These are phyloP conservation scores for Callimorpha dominula DNA, from an alignment of 2,888 invertebrate species.

Conservation along the genomic window DNA sequence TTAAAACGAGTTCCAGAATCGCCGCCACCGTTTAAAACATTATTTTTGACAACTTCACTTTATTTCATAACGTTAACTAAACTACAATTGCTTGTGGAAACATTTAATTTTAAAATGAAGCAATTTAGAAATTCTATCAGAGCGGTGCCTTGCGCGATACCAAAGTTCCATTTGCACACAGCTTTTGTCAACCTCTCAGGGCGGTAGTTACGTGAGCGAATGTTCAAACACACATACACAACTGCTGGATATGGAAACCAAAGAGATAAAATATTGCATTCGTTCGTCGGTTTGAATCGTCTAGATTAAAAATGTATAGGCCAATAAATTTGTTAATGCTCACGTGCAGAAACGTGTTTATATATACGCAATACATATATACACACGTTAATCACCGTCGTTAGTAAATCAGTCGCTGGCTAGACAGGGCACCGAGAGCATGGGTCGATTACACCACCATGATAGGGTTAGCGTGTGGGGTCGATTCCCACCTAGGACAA, in stretches of 20 bases:
- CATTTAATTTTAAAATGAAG: conserved; percentile 10
- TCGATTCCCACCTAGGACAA: no score
- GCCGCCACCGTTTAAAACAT: neutral
- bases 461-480: no score
- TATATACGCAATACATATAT: no score
- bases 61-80: no score
- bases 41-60: neutral
- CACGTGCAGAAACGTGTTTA: no score
- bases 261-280: neutral
- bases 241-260: conserved; percentile 18
- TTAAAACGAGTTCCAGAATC: no score
- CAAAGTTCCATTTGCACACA: conserved; percentile 42
- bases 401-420: no score
- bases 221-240: conserved; percentile 8
- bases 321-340: neutral
- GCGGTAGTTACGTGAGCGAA: conserved; percentile 40
- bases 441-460: no score
- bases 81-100: neutral
- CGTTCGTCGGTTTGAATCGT: neutral
- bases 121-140: conserved; percentile 45
- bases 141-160: conserved; percentile 27
- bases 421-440: no score
- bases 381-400: no score
- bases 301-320: neutral
- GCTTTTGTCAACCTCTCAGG: conserved; percentile 47